Percentiles rank a stretch among this genome's conserved stretches.
Evolutionary conservation across 2,797 vertebrate genomes (phyloP).

Genomic region (Centroberyx gerrardi): DNA sequence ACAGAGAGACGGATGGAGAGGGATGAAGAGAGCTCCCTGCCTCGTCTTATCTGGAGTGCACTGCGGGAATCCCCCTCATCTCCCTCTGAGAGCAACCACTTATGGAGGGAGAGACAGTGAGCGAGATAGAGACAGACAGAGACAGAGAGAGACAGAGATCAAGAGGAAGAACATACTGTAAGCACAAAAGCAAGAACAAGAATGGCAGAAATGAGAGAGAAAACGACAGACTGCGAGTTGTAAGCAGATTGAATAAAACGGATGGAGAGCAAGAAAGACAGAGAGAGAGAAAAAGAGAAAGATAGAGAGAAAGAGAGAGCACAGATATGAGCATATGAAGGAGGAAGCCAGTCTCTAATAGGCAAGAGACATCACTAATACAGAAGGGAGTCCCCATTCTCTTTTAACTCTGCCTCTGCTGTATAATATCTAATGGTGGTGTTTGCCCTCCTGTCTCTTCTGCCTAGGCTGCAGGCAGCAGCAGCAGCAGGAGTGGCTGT

Average conservation of each 20-base stretch:
- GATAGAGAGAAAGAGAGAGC: conserved; percentile 11
- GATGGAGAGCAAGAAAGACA: conserved; percentile 22
- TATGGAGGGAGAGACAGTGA: conserved; percentile 38
- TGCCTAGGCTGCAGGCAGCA: conserved; percentile 18
- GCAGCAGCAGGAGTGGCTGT: conserved; percentile 1
- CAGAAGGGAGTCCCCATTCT: conserved; percentile 69
- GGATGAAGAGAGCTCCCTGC: conserved; percentile 72
- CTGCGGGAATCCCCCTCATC: conserved; percentile 59
- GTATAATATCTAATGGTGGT: conserved; percentile 48
- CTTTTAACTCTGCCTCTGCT: conserved; percentile 67
- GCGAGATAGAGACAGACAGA: background rate
- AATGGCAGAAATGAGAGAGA: background rate
- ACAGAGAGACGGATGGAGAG: conserved; percentile 63
- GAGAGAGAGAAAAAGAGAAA: conserved; percentile 8
- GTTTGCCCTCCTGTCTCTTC: conserved; percentile 29
- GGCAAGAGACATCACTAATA: conserved; percentile 72
- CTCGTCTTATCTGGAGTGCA: conserved; percentile 77
- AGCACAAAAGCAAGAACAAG: background rate
- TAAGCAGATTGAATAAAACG: conserved; percentile 13
- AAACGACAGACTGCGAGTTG: conserved; percentile 2
- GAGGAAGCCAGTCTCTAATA: conserved; percentile 64
- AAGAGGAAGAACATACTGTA: conserved; percentile 2
- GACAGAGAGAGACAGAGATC: conserved; percentile 13
- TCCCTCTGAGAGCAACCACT: conserved; percentile 58
- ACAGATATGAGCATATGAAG: conserved; percentile 32